phyloP scores from a whole-genome alignment of 2,888 invertebrate species.

The Coelopa pilipes region DNA sequence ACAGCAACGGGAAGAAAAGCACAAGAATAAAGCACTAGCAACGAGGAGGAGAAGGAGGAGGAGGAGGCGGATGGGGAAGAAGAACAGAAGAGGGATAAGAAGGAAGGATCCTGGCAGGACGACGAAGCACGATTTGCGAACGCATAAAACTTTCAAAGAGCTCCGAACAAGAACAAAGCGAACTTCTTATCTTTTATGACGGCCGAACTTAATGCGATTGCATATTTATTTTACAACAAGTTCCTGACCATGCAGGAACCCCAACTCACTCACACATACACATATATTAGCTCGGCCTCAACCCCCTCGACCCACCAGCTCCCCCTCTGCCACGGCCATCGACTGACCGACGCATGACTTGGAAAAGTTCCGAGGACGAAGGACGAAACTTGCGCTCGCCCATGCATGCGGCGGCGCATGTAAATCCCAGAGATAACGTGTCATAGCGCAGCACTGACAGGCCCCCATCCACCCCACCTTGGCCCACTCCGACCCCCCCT shows the following conservation, averaged over 20 bases:
- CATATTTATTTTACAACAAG: conserved; percentile 34
- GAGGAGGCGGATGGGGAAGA: no score
- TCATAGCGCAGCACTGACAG: conserved; percentile 63
- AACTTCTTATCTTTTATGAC: conserved; percentile 44
- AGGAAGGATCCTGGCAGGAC: no score
- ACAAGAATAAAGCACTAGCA: no score
- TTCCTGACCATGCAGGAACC: conserved; percentile 7
- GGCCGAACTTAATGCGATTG: conserved; percentile 42
- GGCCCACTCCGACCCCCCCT: conserved; percentile 45
- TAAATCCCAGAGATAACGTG: conserved; percentile 65
- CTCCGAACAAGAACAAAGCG: conserved; percentile 43
- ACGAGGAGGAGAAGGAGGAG: no score
- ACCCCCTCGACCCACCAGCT: no score
- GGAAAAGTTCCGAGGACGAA: conserved; percentile 6
- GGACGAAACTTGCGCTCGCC: not conserved
- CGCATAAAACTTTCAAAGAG: conserved; percentile 45
- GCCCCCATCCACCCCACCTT: conserved; percentile 45
- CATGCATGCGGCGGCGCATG: conserved; percentile 48
- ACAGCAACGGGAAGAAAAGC: no score
- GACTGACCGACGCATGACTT: conserved; percentile 29
- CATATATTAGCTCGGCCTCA: not conserved
- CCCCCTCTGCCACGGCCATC: no score
- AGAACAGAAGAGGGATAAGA: no score
- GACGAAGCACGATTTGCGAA: conserved; percentile 41
- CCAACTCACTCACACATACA: conserved; percentile 1